Base-by-base conservation (phyloP, 2,797 vertebrate genomes). In the Amblyraja radiata region DNA sequence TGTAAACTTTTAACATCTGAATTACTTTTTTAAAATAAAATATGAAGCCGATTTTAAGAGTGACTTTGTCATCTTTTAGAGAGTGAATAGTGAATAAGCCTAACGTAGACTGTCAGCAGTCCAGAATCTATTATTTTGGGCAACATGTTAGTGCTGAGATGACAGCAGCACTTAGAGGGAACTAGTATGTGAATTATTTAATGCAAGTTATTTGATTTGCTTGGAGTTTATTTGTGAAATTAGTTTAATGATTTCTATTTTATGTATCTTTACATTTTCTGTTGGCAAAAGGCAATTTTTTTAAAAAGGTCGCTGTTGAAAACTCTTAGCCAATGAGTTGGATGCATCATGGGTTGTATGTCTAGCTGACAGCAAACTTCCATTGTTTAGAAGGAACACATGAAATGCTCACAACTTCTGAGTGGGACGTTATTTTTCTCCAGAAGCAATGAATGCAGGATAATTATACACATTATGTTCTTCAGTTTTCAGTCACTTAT, bases 31-130 rank as follows among this genome's bases (percentile, higher is more conserved):
- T 74, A 21, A 74, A 94, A 94, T 94, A 95, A 97, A 96, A 97
- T 97, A 97, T 97, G 96, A 96, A 97, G 96, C 95, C 96, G 95
- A 95, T 94, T 96, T 95, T 96, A 94, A 95, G 93, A 96, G 96
- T 94, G 97, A 95, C 96, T 97, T 95, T 97, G 97, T 97, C 97
- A 97, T 97, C 97, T 96, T 97, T 97, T 97, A 95, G 95, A 96
- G 95, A 94, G 96, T 96, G 94, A 80, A 61, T 94, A 90, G 94
- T 79, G 36, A 54, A 21, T 92, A 74, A 74, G 90, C 39, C 46
- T 46, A 25, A 28, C 13, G 1, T 54, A 92, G 71, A 76, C 73
- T 92, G 9, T 58, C 39, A 58, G 28, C 36, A 58, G 21, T 36
- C 88, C 90, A 58, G n/a, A 58, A 92, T 39, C 73, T 3, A 76